A percentile compares a stretch with the other conserved stretches of the same genome.
phyloP scores from a whole-genome alignment of 2,113 vertebrate species.

The Pangasianodon hypophthalmus region DNA sequence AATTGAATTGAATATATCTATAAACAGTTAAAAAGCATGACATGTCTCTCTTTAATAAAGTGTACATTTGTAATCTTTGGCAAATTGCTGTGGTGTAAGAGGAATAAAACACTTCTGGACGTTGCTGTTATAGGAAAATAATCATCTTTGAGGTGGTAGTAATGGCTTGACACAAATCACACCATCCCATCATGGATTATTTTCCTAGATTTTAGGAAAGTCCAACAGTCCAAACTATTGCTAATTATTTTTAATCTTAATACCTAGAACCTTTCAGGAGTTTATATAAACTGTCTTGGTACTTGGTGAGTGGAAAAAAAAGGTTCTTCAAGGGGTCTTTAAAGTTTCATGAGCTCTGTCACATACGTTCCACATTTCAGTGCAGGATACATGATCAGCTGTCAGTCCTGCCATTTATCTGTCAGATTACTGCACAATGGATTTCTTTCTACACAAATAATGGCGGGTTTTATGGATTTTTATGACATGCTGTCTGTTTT shows the following conservation, averaged over 20 bases:
- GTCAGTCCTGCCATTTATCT: slow-evolving; percentile 7
- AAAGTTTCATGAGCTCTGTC: not conserved
- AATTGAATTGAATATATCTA: too few species aligned
- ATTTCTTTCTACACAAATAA: slow-evolving; percentile 19
- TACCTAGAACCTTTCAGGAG: not conserved
- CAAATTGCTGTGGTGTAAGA: too few species aligned
- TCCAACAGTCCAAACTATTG: not conserved
- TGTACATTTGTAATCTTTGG: too few species aligned
- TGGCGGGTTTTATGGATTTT: slow-evolving; percentile 8
- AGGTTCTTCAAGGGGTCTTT: not conserved
- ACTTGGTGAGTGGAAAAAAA: not conserved
- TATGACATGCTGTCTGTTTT: slow-evolving; percentile 20
- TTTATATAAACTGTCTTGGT: not conserved
- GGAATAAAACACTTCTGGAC: too few species aligned
- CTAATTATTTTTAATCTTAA: not conserved
- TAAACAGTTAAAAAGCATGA: too few species aligned
- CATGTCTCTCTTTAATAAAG: too few species aligned
- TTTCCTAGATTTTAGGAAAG: too few species aligned
- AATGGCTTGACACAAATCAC: too few species aligned
- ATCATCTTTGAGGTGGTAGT: too few species aligned
- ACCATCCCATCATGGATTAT: too few species aligned
- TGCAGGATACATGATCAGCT: not conserved
- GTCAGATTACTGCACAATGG: slow-evolving; percentile 31
- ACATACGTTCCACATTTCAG: not conserved
- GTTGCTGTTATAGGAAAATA: too few species aligned